Percentiles rank a stretch among this genome's conserved stretches.
phyloP scores from a whole-genome alignment of 2,888 invertebrate genomes.

The Dilophus febrilis region DNA sequence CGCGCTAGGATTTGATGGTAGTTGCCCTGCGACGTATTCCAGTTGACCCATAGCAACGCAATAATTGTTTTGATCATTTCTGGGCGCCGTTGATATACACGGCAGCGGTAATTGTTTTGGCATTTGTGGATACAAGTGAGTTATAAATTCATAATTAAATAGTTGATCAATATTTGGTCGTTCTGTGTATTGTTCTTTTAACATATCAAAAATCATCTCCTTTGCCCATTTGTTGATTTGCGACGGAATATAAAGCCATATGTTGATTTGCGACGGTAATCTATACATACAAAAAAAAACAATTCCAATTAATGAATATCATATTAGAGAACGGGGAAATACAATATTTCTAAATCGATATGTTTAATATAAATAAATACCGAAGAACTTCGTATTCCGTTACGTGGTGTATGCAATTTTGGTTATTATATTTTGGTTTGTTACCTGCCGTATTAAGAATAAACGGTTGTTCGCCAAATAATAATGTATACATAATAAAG shows the following conservation, averaged over 20 bases:
- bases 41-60: no score
- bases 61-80: slow-evolving; percentile 52
- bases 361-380: no score
- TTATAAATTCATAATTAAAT: slow-evolving; percentile 58
- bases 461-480: slow-evolving; percentile 97
- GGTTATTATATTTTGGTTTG: slow-evolving; percentile 81
- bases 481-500: slow-evolving; percentile 95
- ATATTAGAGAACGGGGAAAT: no score
- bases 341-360: no score
- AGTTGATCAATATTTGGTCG: slow-evolving; percentile 67
- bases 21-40: no score
- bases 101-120: slow-evolving; percentile 77
- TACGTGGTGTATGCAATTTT: slow-evolving; percentile 88
- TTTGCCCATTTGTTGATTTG: slow-evolving; percentile 48
- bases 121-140: slow-evolving; percentile 53
- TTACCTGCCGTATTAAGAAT: no score
- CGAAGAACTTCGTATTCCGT: slow-evolving; percentile 81
- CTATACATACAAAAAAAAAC: no score
- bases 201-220: slow-evolving; percentile 64
- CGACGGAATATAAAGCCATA: no score
- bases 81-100: slow-evolving; percentile 86
- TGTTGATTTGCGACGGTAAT: no score
- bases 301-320: no score
- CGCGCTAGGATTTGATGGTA: slow-evolving; percentile 44
- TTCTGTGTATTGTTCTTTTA: slow-evolving; percentile 66